Conservation (phyloP, 2,113 vertebrate species). For the Sminthopsis crassicaudata region DNA sequence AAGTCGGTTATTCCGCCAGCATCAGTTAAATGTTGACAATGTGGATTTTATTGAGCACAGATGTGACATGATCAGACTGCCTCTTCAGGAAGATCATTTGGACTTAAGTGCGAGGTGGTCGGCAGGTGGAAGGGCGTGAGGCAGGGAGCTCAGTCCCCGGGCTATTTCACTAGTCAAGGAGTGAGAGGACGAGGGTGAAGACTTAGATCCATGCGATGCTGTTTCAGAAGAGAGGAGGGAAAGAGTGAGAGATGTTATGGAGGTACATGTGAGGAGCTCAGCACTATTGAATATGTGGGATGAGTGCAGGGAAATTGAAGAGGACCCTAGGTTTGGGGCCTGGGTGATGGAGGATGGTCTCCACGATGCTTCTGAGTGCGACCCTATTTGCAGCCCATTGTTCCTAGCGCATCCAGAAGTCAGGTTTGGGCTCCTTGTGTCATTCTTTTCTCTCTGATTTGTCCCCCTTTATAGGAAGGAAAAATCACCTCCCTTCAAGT, state of each 20-base stretch:
- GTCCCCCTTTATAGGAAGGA: slow-evolving; percentile 84
- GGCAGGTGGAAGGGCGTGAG: not conserved
- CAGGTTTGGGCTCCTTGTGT: not conserved
- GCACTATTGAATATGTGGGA: too few relatives aligned
- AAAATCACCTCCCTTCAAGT: slow-evolving; percentile 76
- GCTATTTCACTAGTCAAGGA: not conserved
- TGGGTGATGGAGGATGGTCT: not conserved
- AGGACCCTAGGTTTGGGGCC: too few relatives aligned
- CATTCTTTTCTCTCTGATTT: slow-evolving; percentile 75
- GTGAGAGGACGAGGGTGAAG: not conserved
- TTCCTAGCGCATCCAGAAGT: not conserved
- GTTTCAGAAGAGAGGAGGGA: not conserved
- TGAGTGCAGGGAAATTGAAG: too few relatives aligned
- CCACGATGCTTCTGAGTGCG: not conserved
- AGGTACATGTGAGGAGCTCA: too few relatives aligned
- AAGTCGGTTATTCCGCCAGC: not conserved
- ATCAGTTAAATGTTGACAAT: not conserved
- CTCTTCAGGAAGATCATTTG: not conserved
- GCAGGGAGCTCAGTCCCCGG: not conserved
- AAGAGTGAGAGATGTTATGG: not conserved
- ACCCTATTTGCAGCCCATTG: not conserved
- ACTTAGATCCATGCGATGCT: too few relatives aligned
- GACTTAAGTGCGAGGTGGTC: not conserved
- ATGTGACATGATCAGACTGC: not conserved
- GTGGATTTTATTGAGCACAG: not conserved